Evolutionary conservation across 2,113 vertebrate genomes (phyloP).

Genomic region (Probosciger aterrimus): DNA sequence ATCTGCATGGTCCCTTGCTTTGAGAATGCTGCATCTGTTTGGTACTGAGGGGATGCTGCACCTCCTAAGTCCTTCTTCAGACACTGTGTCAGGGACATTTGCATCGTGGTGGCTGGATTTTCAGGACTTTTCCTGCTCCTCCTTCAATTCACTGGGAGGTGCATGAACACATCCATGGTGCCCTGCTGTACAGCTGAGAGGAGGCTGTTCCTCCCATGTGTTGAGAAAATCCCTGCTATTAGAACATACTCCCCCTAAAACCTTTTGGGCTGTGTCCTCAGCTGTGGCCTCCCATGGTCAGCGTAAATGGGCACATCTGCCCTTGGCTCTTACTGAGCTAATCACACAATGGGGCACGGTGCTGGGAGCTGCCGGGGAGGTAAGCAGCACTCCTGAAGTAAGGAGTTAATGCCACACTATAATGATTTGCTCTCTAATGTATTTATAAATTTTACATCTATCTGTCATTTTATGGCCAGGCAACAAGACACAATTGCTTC

Average conservation of each 20-base stretch:
- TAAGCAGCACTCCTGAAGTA: background rate
- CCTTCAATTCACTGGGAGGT: background rate
- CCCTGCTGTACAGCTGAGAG: background rate
- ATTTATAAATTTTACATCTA: conserved; percentile 45
- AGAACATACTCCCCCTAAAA: background rate
- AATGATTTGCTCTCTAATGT: conserved; percentile 2
- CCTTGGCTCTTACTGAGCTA: background rate
- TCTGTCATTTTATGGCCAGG: conserved; percentile 27
- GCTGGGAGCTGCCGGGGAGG: background rate
- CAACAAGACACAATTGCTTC: conserved; percentile 12
- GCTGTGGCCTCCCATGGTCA: background rate
- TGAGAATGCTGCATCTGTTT: background rate
- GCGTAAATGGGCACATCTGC: fast-evolving
- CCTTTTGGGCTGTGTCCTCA: background rate
- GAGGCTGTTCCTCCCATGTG: background rate
- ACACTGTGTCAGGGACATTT: fast-evolving
- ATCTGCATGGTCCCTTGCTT: background rate
- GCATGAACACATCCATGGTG: background rate
- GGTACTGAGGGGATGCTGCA: background rate
- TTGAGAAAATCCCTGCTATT: background rate
- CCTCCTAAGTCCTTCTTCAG: background rate
- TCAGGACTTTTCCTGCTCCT: background rate
- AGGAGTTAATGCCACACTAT: background rate
- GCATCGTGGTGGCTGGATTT: background rate
- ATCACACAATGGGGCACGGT: background rate